Evolutionary conservation across 2,113 vertebrate species (phyloP).

Genomic region (Oryzias celebensis): DNA sequence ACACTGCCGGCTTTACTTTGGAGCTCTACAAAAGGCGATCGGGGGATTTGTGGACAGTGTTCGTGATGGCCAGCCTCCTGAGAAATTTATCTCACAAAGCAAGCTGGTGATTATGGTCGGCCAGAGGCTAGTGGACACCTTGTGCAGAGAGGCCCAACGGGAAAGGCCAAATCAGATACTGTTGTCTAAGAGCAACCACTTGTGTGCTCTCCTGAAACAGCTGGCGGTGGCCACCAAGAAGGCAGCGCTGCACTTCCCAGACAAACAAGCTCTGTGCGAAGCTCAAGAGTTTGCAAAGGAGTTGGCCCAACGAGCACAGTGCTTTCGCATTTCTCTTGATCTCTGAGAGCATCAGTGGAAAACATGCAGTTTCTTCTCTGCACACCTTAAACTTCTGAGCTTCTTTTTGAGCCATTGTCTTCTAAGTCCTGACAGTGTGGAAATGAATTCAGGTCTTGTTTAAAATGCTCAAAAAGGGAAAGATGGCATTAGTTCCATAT

Average conservation of each 20-base stretch:
- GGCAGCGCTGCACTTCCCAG: conserved; percentile 81
- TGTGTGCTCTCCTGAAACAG: conserved; percentile 88
- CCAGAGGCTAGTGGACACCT: conserved; percentile 87
- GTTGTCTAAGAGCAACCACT: conserved; percentile 82
- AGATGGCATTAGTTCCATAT: no score
- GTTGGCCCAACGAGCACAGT: conserved; percentile 77
- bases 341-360: conserved; percentile 33
- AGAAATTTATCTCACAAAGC: conserved; percentile 89
- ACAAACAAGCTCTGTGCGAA: conserved; percentile 64
- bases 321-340: conserved; percentile 81
- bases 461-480: no score
- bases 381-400: no score
- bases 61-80: conserved; percentile 78
- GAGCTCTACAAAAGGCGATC: conserved; percentile 88
- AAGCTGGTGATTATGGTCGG: conserved; percentile 94
- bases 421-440: no score
- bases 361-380: no score
- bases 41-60: conserved; percentile 76
- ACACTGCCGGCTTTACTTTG: conserved; percentile 87
- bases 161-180: conserved; percentile 70
- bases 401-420: no score
- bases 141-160: conserved; percentile 83
- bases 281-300: conserved; percentile 75
- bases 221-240: conserved; percentile 90
- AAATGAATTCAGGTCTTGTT: no score